Percentiles rank a stretch among this genome's conserved stretches.
Conservation (phyloP, 2,113 vertebrate species). For the Toxotes chatareus region DNA sequence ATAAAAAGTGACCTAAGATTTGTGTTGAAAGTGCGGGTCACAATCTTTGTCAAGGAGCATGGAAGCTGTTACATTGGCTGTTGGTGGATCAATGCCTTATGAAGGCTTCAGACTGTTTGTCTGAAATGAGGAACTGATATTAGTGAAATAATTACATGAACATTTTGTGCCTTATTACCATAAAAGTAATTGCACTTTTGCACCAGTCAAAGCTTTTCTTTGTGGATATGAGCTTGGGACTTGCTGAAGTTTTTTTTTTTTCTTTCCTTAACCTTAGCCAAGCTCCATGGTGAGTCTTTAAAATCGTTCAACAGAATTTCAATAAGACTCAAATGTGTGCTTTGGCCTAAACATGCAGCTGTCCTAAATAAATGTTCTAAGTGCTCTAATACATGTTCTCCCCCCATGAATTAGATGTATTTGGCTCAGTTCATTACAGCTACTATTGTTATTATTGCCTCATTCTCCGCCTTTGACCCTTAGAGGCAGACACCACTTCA, state of each 20-base stretch:
- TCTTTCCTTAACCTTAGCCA: background rate
- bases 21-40: too few species aligned
- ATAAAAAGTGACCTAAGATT: background rate
- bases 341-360: background rate
- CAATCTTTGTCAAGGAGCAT: too few species aligned
- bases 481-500: background rate
- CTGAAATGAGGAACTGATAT: background rate
- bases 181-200: background rate
- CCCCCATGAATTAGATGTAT: background rate
- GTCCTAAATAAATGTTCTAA: background rate
- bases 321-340: background rate
- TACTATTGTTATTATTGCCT: background rate
- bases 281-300: background rate
- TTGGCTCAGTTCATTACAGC: constrained; percentile 3
- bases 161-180: background rate
- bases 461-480: background rate
- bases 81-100: background rate
- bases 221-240: background rate
- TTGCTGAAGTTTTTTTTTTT: background rate
- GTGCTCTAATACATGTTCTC: background rate
- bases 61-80: background rate
- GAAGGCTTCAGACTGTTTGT: background rate
- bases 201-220: background rate
- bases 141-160: background rate
- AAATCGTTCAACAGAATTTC: background rate